Conservation (phyloP, 2,888 invertebrate species). For the Lydus trimaculatus region DNA sequence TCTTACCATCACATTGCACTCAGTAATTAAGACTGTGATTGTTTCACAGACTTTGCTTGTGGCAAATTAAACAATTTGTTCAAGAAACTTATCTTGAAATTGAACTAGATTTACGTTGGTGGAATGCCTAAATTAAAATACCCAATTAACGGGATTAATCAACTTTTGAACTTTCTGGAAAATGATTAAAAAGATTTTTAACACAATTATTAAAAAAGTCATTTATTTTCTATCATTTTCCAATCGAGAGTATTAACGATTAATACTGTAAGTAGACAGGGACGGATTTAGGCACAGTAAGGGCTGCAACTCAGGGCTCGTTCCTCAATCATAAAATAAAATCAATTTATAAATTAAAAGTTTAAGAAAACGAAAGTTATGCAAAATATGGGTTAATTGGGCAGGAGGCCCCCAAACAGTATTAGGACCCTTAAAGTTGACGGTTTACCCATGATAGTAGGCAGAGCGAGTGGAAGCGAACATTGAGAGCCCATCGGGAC, state of each 20-base stretch:
- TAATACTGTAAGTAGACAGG: too few relatives aligned
- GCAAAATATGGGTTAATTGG: too few relatives aligned
- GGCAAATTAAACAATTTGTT: constrained; percentile 3
- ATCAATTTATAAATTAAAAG: too few relatives aligned
- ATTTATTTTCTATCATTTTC: neutral
- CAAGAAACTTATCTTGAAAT: neutral
- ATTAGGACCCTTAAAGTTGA: too few relatives aligned
- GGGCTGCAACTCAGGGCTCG: too few relatives aligned
- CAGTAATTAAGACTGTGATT: neutral
- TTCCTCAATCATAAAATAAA: too few relatives aligned
- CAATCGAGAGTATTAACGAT: neutral
- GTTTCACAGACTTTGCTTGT: neutral
- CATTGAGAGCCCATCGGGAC: too few relatives aligned
- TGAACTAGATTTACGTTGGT: neutral
- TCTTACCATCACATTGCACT: neutral
- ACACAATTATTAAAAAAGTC: neutral
- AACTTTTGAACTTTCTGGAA: neutral
- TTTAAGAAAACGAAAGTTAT: too few relatives aligned
- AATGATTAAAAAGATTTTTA: neutral
- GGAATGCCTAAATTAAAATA: neutral
- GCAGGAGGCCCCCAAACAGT: too few relatives aligned
- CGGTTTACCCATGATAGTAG: too few relatives aligned
- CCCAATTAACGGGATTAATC: neutral
- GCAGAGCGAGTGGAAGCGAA: too few relatives aligned
- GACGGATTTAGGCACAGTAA: too few relatives aligned